Evolutionary conservation across 1,140 invertebrate genomes (phyloP), one percentile per base, ranked within the genome.

Genomic region (Stegodyphus dumicola): DNA sequence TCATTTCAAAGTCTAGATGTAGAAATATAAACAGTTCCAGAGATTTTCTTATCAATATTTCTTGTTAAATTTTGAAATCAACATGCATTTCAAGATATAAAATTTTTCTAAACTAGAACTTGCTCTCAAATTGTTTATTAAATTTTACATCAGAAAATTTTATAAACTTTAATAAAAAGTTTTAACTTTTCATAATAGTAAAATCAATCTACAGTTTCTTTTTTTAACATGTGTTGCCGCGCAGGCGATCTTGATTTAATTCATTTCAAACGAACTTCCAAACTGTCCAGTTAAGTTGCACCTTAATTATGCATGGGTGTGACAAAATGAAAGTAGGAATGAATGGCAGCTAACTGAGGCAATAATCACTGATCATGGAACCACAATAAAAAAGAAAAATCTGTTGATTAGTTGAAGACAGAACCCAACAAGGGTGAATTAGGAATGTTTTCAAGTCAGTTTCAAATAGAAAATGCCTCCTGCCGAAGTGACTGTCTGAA

Each of bases 361-460:
- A 83, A 52, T 60, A 51, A 60, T 73, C 78, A 64, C 66, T 67
- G 65, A 67, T 67, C 65, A 17, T 67, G 9, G 65, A 67, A 60
- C 74, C 66, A 85, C 49, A 70, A 60, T 15, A 60, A 56, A 53
- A 77, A 77, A 75, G 48, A 75, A 65, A 83, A 56, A 65, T 77
- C 60, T 79, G 56, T 17, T 7, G 56, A 83, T 74, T 83, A 83
- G 65, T 85, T 76, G 74, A 51, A 77, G 33, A 70, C 67, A 64
- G 81, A 85, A 76, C 64, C 64, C 65, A 64, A 54, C 70, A 48
- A 83, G 74, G 49, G 69, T 85, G 81, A 85, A 85, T 85, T 76
- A 69, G 73, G 81, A 77, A 85, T 76, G 73, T 85, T 85, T 83
- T 51, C 74, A 77, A 66, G 64, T 85, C 73, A 77, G 80, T 83